Percentiles rank a stretch among this genome's conserved stretches.
These are phyloP conservation scores for Megaceryle torquata DNA, from an alignment of 2,113 vertebrate genomes.

Conservation along the genomic window DNA sequence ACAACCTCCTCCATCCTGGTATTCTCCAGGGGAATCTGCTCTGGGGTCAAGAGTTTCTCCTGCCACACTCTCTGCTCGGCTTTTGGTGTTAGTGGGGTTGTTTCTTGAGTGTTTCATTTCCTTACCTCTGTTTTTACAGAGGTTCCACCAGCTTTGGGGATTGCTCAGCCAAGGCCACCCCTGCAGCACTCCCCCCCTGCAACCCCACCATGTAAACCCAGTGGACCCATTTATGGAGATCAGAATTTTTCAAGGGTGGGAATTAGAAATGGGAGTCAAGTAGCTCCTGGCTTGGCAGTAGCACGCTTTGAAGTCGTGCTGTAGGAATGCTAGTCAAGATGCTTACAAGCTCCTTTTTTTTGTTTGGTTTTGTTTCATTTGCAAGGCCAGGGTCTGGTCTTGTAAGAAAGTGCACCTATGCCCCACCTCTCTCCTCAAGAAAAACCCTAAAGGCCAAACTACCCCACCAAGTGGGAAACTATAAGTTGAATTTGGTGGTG, in stretches of 20 bases:
- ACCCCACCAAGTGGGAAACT: neutral
- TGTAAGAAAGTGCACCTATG: neutral
- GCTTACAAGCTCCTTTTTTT: too few relatives aligned
- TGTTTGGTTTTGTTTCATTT: neutral
- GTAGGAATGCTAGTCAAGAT: too few relatives aligned
- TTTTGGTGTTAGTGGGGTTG: neutral
- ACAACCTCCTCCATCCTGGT: neutral
- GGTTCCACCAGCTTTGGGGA: neutral
- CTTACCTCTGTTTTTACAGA: neutral
- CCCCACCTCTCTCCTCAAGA: too few relatives aligned
- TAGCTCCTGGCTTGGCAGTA: neutral
- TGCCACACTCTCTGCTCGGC: neutral
- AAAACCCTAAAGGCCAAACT: neutral
- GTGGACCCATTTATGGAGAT: neutral
- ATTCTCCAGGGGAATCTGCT: neutral
- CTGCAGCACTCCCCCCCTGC: neutral
- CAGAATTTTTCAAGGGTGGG: neutral
- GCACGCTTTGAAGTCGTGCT: neutral
- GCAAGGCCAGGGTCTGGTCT: neutral
- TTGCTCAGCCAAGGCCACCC: neutral
- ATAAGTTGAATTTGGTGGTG: neutral
- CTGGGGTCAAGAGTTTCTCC: too few relatives aligned
- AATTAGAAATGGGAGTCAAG: neutral
- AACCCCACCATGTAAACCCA: neutral
- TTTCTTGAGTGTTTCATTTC: neutral